phyloP scores from a whole-genome alignment of 1,140 invertebrate genomes.

The Argopecten irradians region DNA sequence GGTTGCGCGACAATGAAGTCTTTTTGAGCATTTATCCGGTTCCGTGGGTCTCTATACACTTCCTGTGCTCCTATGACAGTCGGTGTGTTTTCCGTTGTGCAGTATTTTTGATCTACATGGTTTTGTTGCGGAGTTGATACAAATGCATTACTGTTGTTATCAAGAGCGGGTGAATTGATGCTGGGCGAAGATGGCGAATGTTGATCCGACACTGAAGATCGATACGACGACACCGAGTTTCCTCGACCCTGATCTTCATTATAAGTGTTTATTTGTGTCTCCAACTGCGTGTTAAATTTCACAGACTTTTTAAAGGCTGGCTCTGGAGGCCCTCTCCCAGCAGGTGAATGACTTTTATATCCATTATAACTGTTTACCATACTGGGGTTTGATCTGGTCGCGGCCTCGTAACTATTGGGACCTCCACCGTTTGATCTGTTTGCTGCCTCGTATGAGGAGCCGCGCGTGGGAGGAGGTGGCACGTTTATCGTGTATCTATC shows the following conservation, averaged over 20 bases:
- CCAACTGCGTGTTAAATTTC: slow-evolving; percentile 73
- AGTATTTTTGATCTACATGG: slow-evolving; percentile 57
- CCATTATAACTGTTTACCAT: slow-evolving; percentile 36
- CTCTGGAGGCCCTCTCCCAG: slow-evolving; percentile 42
- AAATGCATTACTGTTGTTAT: slow-evolving; percentile 22
- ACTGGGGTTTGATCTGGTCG: slow-evolving; percentile 27
- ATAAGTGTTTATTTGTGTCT: slow-evolving; percentile 61
- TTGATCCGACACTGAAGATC: slow-evolving; percentile 26
- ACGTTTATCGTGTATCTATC: slow-evolving; percentile 47
- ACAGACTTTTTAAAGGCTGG: slow-evolving; percentile 72
- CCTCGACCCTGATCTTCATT: slow-evolving; percentile 49
- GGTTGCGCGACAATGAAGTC: slow-evolving; percentile 52
- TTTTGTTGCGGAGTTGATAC: slow-evolving; percentile 42
- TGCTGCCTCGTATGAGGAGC: slow-evolving; percentile 64
- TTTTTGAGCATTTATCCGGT: slow-evolving; percentile 74
- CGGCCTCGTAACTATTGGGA: not conserved
- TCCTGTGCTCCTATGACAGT: slow-evolving; percentile 77
- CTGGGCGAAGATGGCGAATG: not conserved
- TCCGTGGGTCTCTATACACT: slow-evolving; percentile 78
- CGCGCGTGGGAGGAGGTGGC: slow-evolving; percentile 67
- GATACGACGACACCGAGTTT: slow-evolving; percentile 52
- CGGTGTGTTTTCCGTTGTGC: slow-evolving; percentile 65
- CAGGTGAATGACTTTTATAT: slow-evolving; percentile 29
- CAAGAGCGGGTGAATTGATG: not conserved
- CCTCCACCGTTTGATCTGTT: slow-evolving; percentile 15